Conservation (phyloP, 2,113 vertebrate species). For the Ictalurus punctatus region DNA sequence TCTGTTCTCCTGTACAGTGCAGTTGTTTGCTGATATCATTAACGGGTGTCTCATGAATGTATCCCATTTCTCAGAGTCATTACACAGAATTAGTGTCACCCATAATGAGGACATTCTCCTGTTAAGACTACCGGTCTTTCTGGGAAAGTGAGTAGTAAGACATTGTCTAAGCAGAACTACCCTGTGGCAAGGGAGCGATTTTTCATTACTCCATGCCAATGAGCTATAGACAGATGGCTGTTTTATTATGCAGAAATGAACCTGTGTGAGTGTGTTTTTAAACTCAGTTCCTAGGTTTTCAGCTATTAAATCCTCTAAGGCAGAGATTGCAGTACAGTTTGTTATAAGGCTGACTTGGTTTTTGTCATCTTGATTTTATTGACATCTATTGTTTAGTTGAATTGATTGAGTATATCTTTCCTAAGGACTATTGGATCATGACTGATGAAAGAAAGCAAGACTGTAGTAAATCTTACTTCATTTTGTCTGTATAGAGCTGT, state of each 20-base stretch:
- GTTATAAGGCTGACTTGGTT: background rate
- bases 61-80: slow-evolving; percentile 1
- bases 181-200: slow-evolving; percentile 45
- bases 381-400: background rate
- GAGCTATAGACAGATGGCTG: slow-evolving; percentile 52
- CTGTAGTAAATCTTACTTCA: background rate
- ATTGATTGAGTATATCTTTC: background rate
- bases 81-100: slow-evolving; percentile 30
- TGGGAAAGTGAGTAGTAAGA: slow-evolving; percentile 29
- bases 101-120: slow-evolving; percentile 30
- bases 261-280: slow-evolving; percentile 39
- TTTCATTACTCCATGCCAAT: slow-evolving; percentile 45
- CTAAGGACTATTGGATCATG: background rate
- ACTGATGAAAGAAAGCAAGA: background rate
- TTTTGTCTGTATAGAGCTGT: background rate
- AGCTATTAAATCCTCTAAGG: background rate
- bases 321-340: background rate
- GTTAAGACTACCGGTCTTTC: slow-evolving; percentile 24
- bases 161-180: slow-evolving; percentile 31
- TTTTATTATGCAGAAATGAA: slow-evolving; percentile 57
- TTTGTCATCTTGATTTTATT: background rate
- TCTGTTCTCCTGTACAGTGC: background rate
- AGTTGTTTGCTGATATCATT: background rate
- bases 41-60: background rate
- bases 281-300: slow-evolving; percentile 28